Evolutionary conservation across 2,888 invertebrate genomes (phyloP).

Genomic region (Cylloceria caligata): DNA sequence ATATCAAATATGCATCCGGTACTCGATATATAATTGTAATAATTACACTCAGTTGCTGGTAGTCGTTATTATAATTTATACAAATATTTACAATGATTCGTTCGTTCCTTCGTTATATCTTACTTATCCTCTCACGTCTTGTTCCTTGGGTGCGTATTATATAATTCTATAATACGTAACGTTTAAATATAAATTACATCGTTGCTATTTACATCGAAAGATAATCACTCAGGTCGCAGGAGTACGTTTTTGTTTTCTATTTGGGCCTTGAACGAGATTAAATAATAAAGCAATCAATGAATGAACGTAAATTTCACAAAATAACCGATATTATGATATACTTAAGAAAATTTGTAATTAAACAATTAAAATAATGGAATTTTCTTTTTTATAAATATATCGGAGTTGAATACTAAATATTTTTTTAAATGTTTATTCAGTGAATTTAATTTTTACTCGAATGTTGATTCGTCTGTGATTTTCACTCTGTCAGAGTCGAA

Average conservation of each 20-base stretch:
- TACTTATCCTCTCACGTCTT: constrained; percentile 34
- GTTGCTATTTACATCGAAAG: constrained; percentile 79
- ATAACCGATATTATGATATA: no score
- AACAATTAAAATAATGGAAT: not conserved
- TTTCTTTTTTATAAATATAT: not conserved
- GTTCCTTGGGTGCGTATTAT: constrained; percentile 75
- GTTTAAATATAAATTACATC: constrained; percentile 80
- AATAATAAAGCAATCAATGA: constrained; percentile 14
- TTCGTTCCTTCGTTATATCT: constrained; percentile 44
- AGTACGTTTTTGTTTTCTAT: constrained; percentile 58
- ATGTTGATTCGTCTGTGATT: constrained; percentile 25
- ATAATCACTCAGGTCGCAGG: constrained; percentile 68
- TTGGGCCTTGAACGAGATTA: constrained; percentile 52
- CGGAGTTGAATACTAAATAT: not conserved
- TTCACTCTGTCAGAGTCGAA: constrained; percentile 1
- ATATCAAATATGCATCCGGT: constrained; percentile 83
- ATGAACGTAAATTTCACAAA: not conserved
- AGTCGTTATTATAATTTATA: constrained; percentile 72
- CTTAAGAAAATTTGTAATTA: not conserved
- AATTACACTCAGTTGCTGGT: constrained; percentile 82
- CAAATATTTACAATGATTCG: constrained; percentile 68
- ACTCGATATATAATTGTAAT: constrained; percentile 79
- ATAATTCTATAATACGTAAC: constrained; percentile 78
- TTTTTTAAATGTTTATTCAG: constrained; percentile 20
- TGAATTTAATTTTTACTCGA: constrained; percentile 17